Base-by-base conservation (phyloP, 2,888 invertebrate genomes). In the Dryobota labecula region DNA sequence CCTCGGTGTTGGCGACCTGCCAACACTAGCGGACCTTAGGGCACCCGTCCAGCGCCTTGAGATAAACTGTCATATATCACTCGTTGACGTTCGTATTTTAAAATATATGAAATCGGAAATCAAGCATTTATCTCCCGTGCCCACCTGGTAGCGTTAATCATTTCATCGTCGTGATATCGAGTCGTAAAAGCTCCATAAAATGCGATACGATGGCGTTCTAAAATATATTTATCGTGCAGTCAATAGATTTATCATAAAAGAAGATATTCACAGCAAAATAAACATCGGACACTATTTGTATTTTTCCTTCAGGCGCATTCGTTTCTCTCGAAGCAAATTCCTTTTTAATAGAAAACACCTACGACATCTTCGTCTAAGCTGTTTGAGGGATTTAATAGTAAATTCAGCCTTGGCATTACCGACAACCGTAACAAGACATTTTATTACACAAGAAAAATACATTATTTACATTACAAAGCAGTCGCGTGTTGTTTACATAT, bases 21-120 rank as follows among this genome's bases (percentile, higher is more conserved):
- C 92, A 91, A 84, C 70, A 45, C 66, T 61, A 74, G 71, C 73
- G 80, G 83, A 86, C 88, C 89, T 88, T 88, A 89, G 88, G 89
- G 87, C 87, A 84, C 76, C 72, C 76, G 78, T 88, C 87, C 90
- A 88, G 86, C 84, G 82, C 86, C 88, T 87, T 89, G 85, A 89
- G 85, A 89, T 87, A 87, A 78, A 76, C 76, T 85, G 83, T 75
- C 68, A 82, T 64, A 78, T 69, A 82, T 75, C 66, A 73, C 70
- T 62, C 20, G 36, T 86, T 86, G 81, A 83, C 79, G 76, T 66
- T 49, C 41, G 56, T 68, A 70, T 73, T 83, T 77, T 75, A 73
- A 70, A 84, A 77, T 85, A 71, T 18, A 76, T 71, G 51, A 60
- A 66, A 66, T 54, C 57, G 41, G 57, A 73, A 64, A 56, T 57